Evolutionary conservation across 1,140 invertebrate species (phyloP), one percentile per base, ranked within the genome.

Genomic region (Drosophila varians): DNA sequence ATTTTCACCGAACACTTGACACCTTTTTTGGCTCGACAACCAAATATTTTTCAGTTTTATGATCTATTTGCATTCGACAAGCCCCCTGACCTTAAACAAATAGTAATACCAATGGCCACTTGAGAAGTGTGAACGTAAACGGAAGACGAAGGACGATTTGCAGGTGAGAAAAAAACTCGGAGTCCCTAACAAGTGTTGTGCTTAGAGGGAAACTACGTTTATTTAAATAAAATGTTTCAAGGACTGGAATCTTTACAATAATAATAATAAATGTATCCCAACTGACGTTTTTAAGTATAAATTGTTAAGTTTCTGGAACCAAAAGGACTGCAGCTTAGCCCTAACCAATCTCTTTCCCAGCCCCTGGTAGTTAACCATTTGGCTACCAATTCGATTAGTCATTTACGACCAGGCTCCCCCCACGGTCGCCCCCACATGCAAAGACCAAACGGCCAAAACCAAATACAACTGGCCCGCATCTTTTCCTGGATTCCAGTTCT

Each of bases 361-460:
- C 31, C 11, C 1, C 4, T 18, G 51, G 9, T 54, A 40, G 45
- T 54, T 45, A 73, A 48, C 46, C 73, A 76, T 56, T 76, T 76
- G 73, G 58, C 74, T 76, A 61, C 74, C 74, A 76, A 76, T 70
- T 76, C 64, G 74, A 76, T 76, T 76, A 76, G 73, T 76, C 74
- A 76, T 76, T 76, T 76, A 76, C 55, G 74, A 42, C 47, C 31
- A 28, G 6, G 4, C 47, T 45, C 47, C 42, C 34, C 8, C n/a
- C 19, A 14, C 53, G 8, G 36, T 23, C 43, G 46, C 53, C 38
- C 34, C 28, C 12, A 19, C 31, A 48, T 38, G 46, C 28, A 31
- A 31, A 49, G 40, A 40, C 31, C 25, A 7, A 40, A n/a, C 8
- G 7, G 1, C 43, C 40, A 56, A 45, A 53, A 51, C 51, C 54